Evolutionary conservation across 2,888 invertebrate genomes (phyloP), one percentile per base, ranked within the genome.

Genomic region (Nebria salina): DNA sequence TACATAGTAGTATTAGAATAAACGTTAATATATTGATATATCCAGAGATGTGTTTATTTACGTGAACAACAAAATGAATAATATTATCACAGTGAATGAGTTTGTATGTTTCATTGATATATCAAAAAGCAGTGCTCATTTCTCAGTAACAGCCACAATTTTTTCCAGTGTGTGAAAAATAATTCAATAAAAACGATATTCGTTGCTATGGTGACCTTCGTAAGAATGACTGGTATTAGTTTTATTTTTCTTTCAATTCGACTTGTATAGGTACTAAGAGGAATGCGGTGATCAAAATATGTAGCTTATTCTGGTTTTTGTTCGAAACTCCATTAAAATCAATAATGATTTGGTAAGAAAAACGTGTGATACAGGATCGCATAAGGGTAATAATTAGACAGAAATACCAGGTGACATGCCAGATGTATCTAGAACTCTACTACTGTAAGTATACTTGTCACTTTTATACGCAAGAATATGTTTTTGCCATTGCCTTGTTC

Each of bases 271-370:
- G 34, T 77, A 43, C 25, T 42, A 54, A 11, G 54, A 54, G 73
- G 78, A 78, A 78, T 78, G 78, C 73, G n/a, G 15, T 70, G 77
- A 77, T 72, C 73, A 73, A 73, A 78, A 78, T 78, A 78, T 78
- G 78, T 78, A 72, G 78, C 66, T 78, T 72, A 65, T 78, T 42
- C 20, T 5, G 6, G 65, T 73, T 78, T 78, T 78, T 78, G 34
- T 64, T 20, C n/a, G 9, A 41, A 20, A 64, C n/a, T 54, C 77
- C 77, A 77, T 77, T 77, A 77, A 77, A 77, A 77, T 78, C 78
- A 65, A 78, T 78, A 78, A 65, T 68, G 76, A 78, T 73, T 72
- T 54, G 20, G 54, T 3, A 34, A 65, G 42, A 78, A 78, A 78
- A 78, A 78, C 78, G 78, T 78, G 78, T 78, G 78, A 78, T 78